Evolutionary conservation across 2,888 invertebrate species (phyloP).

Genomic region (Dascillus cervinus): DNA sequence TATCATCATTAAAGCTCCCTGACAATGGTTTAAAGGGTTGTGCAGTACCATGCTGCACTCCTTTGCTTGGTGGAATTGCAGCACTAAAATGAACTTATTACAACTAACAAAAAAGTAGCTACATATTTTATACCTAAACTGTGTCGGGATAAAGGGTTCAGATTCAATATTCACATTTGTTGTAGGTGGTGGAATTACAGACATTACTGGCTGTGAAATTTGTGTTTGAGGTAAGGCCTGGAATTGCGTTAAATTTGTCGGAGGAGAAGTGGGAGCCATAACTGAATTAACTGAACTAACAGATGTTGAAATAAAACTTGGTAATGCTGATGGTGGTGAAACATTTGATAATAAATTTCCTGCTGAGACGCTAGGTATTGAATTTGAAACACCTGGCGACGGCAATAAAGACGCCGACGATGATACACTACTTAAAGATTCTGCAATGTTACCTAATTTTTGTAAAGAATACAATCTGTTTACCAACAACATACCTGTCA

Average conservation of each 20-base stretch:
- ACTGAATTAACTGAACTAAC: slow-evolving; percentile 5
- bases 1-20: slow-evolving; percentile 37
- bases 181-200: slow-evolving; percentile 3
- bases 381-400: slow-evolving; percentile 37
- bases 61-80: slow-evolving; percentile 40
- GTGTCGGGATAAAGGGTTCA: slow-evolving; percentile 35
- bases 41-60: slow-evolving; percentile 24
- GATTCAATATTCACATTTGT: slow-evolving; percentile 9
- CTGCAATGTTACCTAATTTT: slow-evolving; percentile 28
- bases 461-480: too few relatives aligned
- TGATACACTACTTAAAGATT: slow-evolving; percentile 40
- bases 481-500: too few relatives aligned
- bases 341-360: slow-evolving; percentile 60
- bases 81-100: slow-evolving; percentile 27
- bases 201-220: slow-evolving; percentile 1
- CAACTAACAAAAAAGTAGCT: slow-evolving; percentile 1
- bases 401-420: slow-evolving; percentile 40
- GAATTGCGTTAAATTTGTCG: slow-evolving; percentile 9
- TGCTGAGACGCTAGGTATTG: slow-evolving; percentile 30
- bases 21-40: slow-evolving; percentile 20
- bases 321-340: slow-evolving; percentile 60
- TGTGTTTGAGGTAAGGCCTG: slow-evolving; percentile 4
- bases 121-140: slow-evolving; percentile 32
- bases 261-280: slow-evolving; percentile 5
- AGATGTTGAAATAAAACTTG: slow-evolving; percentile 52